Evolutionary conservation across 2,888 invertebrate genomes (phyloP).

Genomic region (Aphodius sticticus): DNA sequence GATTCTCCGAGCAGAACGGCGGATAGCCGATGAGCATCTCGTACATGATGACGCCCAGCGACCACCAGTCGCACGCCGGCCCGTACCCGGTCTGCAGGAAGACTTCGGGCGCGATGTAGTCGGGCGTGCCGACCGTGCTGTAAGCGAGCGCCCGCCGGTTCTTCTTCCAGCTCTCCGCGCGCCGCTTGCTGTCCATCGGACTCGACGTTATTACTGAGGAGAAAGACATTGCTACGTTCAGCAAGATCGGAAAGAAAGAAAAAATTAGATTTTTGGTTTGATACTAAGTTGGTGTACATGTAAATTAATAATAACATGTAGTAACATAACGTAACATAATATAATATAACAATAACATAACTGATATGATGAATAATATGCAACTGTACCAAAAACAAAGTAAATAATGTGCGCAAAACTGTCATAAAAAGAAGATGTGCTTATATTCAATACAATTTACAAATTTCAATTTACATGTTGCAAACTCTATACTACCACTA

Average conservation of each 20-base stretch:
- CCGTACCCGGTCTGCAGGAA: conserved; percentile 98
- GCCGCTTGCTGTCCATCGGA: conserved; percentile 97
- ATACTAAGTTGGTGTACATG: background rate
- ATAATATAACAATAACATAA: too few relatives aligned
- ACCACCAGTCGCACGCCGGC: conserved; percentile 99
- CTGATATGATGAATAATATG: background rate
- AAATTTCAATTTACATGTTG: too few relatives aligned
- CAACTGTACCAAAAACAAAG: too few relatives aligned
- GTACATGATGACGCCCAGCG: conserved; percentile 99
- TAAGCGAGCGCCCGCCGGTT: conserved; percentile 95
- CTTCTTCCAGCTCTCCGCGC: conserved; percentile 99
- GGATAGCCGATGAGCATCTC: conserved; percentile 99
- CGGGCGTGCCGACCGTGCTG: conserved; percentile 96
- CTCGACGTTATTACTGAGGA: conserved; percentile 65
- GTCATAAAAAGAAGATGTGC: too few relatives aligned
- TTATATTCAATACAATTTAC: too few relatives aligned
- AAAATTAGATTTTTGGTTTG: background rate
- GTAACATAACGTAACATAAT: background rate
- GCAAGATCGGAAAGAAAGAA: background rate
- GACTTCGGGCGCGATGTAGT: conserved; percentile 99
- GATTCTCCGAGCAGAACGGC: conserved; percentile 99
- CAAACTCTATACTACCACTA: too few relatives aligned
- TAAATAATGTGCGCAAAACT: too few relatives aligned
- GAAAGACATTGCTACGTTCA: conserved; percentile 30
- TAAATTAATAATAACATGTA: background rate